Evolutionary conservation across 2,797 vertebrate genomes (phyloP).

Genomic region (Coendou prehensilis): DNA sequence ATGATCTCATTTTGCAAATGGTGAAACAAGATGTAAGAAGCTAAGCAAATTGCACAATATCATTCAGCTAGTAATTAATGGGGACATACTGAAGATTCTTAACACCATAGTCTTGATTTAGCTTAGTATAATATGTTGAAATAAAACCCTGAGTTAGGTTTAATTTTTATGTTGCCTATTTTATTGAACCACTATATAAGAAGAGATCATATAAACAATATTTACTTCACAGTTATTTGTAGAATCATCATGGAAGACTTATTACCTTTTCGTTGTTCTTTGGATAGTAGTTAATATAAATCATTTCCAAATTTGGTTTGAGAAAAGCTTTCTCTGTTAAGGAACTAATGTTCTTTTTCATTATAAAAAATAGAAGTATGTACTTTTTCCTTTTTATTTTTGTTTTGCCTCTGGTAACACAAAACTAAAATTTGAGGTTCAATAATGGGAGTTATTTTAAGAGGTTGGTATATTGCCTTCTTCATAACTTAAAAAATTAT

Average conservation of each 20-base stretch:
- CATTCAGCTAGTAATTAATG: not conserved
- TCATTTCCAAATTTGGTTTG: conserved; percentile 38
- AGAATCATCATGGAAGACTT: not conserved
- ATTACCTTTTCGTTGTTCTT: not conserved
- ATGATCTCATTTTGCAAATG: not conserved
- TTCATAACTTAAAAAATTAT: conserved; percentile 2
- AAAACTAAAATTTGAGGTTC: conserved; percentile 44
- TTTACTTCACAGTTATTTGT: conserved; percentile 28
- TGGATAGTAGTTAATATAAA: conserved; percentile 40
- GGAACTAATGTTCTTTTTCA: conserved; percentile 25
- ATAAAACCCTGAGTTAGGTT: conserved; percentile 7
- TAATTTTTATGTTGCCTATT: not conserved
- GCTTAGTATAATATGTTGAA: not conserved
- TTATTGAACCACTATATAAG: conserved; percentile 12
- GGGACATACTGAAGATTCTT: conserved; percentile 19
- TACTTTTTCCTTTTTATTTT: not conserved
- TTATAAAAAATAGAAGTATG: conserved; percentile 19
- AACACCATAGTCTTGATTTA: conserved; percentile 32
- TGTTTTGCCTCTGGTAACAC: conserved; percentile 2
- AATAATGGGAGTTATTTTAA: conserved; percentile 59
- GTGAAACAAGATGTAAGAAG: not conserved
- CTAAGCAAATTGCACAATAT: not conserved
- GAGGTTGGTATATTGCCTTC: conserved; percentile 4
- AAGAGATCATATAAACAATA: not conserved
- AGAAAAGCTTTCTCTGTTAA: not conserved